Evolutionary conservation across 2,113 vertebrate species (phyloP), one percentile per base, ranked within the genome.

Genomic region (pig (Sus scrofa)): DNA sequence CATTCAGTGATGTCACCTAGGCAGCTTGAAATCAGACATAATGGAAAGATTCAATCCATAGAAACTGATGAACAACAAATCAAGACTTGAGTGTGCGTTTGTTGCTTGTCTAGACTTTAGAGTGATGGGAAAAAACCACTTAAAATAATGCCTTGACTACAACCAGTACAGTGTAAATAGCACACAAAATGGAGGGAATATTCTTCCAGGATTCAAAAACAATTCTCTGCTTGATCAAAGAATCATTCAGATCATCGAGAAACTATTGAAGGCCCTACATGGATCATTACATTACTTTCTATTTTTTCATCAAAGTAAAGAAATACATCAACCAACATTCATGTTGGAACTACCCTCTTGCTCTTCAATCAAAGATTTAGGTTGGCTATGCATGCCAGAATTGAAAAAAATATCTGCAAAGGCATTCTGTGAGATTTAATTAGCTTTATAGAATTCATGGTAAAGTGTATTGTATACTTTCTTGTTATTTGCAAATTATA

Each of bases 171-270:
- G 39, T 67, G 44, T 70, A n/a, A 79, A 22, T 86, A 63, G 24
- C 27, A 62, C 32, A 71, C 37, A 86, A 87, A 86, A 56, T 63
- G 81, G 73, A 95, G 39, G 54, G 68, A 86, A 20, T 86, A 91
- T 27, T 71, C 56, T 70, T 34, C 32, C 39, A 86, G 37, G 19
- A 37, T 71, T 63, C 27, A 54, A 63, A 95, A 78, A 94, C 4
- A 30, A 63, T 63, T 95, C 30, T 56, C 63, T 63, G 26, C 86
- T 78, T 30, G 15, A 79, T n/a, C 7, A 54, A 85, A 91, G 81
- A 85, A 78, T 85, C 88, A 68, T 24, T 75, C 13, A 60, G 56
- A 90, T 90, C 78, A 68, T 15, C 67, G 70, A 75, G 18, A 75
- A 68, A 90, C 37, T 77, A 16, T 1, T 77, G 56, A 85, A 19